These are phyloP conservation scores for Trichonephila clavipes DNA, from an alignment of 1,140 invertebrate genomes.

Conservation along the genomic window DNA sequence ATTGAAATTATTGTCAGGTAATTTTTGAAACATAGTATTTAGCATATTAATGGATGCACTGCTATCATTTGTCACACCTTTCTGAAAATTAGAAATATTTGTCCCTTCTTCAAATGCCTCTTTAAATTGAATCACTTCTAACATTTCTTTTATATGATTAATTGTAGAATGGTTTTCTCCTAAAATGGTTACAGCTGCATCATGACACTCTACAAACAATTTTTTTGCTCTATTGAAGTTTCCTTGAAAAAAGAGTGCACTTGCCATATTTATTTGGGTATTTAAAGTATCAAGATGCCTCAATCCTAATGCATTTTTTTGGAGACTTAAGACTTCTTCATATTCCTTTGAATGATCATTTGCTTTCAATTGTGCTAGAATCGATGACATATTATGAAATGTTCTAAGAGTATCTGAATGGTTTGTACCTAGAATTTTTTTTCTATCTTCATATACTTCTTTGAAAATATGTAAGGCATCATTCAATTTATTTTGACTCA, in stretches of 20 bases:
- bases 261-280: constrained; percentile 60
- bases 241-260: constrained; percentile 40
- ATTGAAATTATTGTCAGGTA: not conserved
- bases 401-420: constrained; percentile 78
- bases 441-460: constrained; percentile 78
- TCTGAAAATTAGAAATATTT: not conserved
- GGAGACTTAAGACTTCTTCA: constrained; percentile 55
- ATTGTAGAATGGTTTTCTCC: constrained; percentile 38
- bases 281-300: constrained; percentile 73
- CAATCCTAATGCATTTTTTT: constrained; percentile 62
- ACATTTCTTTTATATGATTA: not conserved
- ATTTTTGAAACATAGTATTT: not conserved
- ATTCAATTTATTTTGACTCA: not conserved
- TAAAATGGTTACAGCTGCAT: constrained; percentile 9
- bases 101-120: not conserved
- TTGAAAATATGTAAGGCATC: constrained; percentile 73
- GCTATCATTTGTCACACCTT: not conserved
- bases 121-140: constrained; percentile 19
- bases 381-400: constrained; percentile 54
- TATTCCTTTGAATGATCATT: constrained; percentile 53
- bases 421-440: constrained; percentile 77
- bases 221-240: constrained; percentile 24
- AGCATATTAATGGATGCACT: not conserved
- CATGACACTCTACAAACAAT: constrained; percentile 20
- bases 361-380: constrained; percentile 64